Base-by-base conservation (phyloP, 1,140 invertebrate species). In the Drosophila murphyi region DNA sequence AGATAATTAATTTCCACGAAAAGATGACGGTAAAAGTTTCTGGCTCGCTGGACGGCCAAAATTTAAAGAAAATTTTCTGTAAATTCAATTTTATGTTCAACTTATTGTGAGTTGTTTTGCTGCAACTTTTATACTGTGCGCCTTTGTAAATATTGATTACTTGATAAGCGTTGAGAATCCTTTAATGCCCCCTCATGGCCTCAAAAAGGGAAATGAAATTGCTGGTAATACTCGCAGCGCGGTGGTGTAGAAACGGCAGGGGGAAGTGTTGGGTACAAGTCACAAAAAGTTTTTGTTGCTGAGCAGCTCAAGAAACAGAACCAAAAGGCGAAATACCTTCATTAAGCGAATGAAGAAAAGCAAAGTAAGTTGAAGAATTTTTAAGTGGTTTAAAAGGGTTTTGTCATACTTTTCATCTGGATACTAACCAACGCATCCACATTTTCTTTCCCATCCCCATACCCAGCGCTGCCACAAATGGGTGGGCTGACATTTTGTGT, bases 321-420 rank as follows among this genome's bases (percentile, higher is more conserved):
- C 67, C 76, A 57, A 87, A 88, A 83, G 83, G 83, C 85, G 80
- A 90, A 90, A 90, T 90, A 86, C 86, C 86, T 90, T 90, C 86
- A 90, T 90, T 90, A 90, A 76, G 87, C 87, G 86, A 90, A 86
- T 90, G 86, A 87, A 87, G 83, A 87, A 87, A 76, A 80, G 79
- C 78, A 79, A 86, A 90, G 82, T 90, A 90, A 90, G 76, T 90
- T 90, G 82, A 90, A 90, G 87, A 90, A 90, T 90, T 90, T 90
- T 90, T 90, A 90, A 90, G 86, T 90, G 81, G 86, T 90, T 90
- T 90, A 90, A 90, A 90, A 90, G 86, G 86, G 87, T 90, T 90
- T 86, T 90, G 82, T 90, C 81, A 90, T 90, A 82, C 87, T 82
- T 90, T 90, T 80, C 82, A 82, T 87, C 76, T 89, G 80, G 69